A percentile compares a stretch with the other conserved stretches of the same genome.
Conservation (phyloP, 2,113 vertebrate genomes). For the Zosterops borbonicus region DNA sequence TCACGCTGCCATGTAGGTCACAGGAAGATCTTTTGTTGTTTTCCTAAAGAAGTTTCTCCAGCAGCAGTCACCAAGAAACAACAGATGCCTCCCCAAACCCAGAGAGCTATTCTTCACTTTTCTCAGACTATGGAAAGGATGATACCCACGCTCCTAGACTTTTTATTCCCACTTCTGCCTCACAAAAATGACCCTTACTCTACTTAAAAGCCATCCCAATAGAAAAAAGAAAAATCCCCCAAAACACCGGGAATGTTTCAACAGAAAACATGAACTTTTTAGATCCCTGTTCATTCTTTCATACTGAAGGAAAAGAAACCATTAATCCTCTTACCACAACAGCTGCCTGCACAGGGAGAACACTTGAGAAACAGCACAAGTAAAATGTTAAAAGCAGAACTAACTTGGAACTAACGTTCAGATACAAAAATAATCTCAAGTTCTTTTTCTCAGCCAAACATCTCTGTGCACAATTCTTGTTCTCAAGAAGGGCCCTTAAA, state of each 20-base stretch:
- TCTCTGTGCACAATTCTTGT: not conserved
- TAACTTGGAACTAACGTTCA: not conserved
- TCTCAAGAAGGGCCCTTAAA: not conserved
- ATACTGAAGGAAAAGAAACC: not conserved
- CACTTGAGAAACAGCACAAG: not conserved
- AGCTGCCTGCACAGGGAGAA: not conserved
- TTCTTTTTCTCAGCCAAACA: not conserved
- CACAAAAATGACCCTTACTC: not conserved
- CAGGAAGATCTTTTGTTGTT: not conserved
- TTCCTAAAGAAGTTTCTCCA: not conserved
- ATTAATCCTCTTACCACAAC: not conserved
- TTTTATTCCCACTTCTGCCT: not conserved
- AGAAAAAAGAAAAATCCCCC: not conserved
- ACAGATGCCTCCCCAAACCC: not conserved
- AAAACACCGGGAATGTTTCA: not conserved
- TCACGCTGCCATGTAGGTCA: not conserved
- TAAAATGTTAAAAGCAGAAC: not conserved
- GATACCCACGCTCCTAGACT: not conserved
- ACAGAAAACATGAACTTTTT: not conserved
- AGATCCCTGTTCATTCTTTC: not conserved
- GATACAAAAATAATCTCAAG: not conserved
- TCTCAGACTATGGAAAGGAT: not conserved
- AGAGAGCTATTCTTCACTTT: not conserved
- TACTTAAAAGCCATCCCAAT: not conserved
- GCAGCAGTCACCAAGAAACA: not conserved